Evolutionary conservation across 2,797 vertebrate species (phyloP), one percentile per base, ranked within the genome.

Genomic region (Peromyscus aztecus): DNA sequence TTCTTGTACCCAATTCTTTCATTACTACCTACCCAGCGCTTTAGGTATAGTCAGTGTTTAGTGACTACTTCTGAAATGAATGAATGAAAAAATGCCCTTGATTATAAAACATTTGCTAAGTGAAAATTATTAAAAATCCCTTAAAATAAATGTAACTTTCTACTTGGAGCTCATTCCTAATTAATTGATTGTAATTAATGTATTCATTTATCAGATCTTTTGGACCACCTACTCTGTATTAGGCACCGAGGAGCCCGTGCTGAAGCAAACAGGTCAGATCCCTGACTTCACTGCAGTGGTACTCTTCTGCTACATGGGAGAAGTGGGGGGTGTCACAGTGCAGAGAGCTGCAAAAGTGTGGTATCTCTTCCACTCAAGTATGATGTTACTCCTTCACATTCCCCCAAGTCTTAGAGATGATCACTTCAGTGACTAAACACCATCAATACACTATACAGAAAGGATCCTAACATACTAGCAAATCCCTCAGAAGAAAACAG

Each of bases 71-170:
- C 3, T 59, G 29, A 19, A 55, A 67, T 88, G 31, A 46, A 67
- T 52, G 49, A 52, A 52, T 13, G 13, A 52, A 49, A 49, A 52
- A 52, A 52, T 52, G 49, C 49, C 49, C 87, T 90, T 93, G 23
- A 59, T 91, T 91, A 59, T 49, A 94, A 91, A 93, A 78, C 24
- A 93, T 90, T 83, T 86, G 16, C n/a, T 97, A 6, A 89, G 55
- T 91, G 63, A 76, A 95, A 95, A 93, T 77, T 75, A 63, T 24
- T 49, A 96, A 93, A 94, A 82, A 61, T 69, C 43, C 83, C 31
- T 88, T 77, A 55, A 89, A 89, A 61, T 89, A 87, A 86, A 67
- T 10, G 76, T 69, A 63, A 90, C 13, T 78, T 17, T 91, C 14
- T 92, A 80, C 6, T 80, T 63, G 65, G 6, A 97, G 49, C 34